Conservation (phyloP, 2,113 vertebrate genomes). For the Daubentonia madagascariensis region DNA sequence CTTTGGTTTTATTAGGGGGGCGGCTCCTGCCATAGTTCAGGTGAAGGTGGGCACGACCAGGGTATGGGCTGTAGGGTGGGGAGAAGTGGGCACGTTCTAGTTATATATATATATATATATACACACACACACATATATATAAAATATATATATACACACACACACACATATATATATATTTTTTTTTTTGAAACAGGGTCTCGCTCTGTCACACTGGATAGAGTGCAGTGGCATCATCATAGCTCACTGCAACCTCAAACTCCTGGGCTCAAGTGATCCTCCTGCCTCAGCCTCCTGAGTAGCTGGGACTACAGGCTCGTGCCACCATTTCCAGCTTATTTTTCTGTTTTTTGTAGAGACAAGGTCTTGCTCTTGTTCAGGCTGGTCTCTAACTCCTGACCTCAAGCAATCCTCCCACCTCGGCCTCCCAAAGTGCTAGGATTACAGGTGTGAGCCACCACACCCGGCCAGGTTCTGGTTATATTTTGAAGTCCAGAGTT, state of each 20-base stretch:
- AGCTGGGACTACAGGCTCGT: not conserved
- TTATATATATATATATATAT: not conserved
- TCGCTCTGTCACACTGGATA: not conserved
- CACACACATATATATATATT: too few relatives aligned
- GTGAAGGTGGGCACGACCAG: not conserved
- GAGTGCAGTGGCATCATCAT: not conserved
- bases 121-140: too few relatives aligned
- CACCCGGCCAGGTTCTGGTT: too few relatives aligned
- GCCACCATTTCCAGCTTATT: not conserved
- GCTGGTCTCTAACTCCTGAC: not conserved
- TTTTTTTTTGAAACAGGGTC: not conserved
- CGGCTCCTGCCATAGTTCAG: not conserved
- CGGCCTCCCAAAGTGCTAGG: not conserved
- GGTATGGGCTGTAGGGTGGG: not conserved
- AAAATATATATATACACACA: too few relatives aligned
- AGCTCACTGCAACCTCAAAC: not conserved
- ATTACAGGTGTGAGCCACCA: too few relatives aligned
- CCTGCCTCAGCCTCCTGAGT: not conserved
- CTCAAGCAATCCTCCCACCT: not conserved
- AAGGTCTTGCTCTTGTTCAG: not conserved
- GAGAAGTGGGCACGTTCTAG: not conserved
- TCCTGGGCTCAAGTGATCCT: not conserved
- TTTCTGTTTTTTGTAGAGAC: not conserved
- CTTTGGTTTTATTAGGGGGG: not conserved
- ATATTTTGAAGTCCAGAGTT: not conserved